Evolutionary conservation across 2,888 invertebrate genomes (phyloP).

Genomic region (Lithophane leautieri): DNA sequence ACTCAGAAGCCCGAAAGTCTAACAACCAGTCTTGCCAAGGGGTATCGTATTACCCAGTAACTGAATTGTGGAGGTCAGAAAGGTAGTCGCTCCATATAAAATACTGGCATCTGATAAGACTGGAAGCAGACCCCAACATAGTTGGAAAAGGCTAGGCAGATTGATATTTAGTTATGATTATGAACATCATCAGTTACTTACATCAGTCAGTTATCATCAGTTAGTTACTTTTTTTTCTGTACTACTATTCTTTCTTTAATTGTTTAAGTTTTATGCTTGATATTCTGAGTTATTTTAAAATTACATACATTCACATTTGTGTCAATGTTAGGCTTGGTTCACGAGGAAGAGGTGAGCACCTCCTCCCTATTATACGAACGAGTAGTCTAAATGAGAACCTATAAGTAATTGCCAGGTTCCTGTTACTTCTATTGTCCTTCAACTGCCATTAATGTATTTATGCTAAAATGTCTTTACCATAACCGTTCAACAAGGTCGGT

Average conservation of each 20-base stretch:
- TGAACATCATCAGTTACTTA: no score
- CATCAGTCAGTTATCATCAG: no score
- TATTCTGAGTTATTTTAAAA: not conserved
- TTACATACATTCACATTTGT: not conserved
- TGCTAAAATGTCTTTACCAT: slow-evolving; percentile 30
- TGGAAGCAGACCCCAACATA: no score
- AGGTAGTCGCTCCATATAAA: no score
- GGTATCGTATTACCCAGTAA: no score
- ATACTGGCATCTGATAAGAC: no score
- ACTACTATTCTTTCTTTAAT: not conserved
- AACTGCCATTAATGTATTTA: slow-evolving; percentile 23
- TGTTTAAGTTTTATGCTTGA: not conserved
- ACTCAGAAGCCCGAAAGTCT: no score
- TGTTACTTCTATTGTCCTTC: slow-evolving; percentile 29
- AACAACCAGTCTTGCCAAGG: no score
- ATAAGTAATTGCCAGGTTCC: slow-evolving; percentile 36
- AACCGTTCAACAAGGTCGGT: slow-evolving; percentile 29
- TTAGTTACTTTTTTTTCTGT: not conserved
- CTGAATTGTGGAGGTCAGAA: no score
- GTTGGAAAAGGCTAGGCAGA: no score
- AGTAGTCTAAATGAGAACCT: slow-evolving; percentile 19
- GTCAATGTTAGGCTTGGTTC: slow-evolving; percentile 22
- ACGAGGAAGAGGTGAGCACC: slow-evolving; percentile 22
- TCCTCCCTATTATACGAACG: not conserved
- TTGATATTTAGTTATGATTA: no score